Conservation (phyloP, 2,888 invertebrate species). For the Polylopha cassiicola region DNA sequence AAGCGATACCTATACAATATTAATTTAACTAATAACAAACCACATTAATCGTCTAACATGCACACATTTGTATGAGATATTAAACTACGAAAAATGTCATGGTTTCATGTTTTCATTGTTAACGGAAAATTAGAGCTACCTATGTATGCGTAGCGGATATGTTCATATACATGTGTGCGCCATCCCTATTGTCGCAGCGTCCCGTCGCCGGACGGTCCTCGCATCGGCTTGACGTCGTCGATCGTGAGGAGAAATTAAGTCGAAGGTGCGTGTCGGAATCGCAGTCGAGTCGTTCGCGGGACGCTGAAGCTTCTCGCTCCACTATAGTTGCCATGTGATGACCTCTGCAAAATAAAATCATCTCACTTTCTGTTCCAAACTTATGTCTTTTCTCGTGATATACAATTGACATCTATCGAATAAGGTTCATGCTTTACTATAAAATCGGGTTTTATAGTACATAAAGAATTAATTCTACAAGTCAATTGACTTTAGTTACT, state of each 20-base stretch:
- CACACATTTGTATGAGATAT: too few species aligned
- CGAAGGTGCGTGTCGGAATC: constrained; percentile 59
- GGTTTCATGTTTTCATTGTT: too few species aligned
- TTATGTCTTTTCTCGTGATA: constrained; percentile 11
- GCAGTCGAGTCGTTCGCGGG: constrained; percentile 56
- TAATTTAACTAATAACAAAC: too few species aligned
- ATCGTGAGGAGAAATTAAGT: constrained; percentile 50
- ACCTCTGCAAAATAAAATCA: constrained; percentile 36
- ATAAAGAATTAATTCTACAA: too few species aligned
- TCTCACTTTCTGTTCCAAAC: background rate
- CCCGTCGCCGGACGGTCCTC: constrained; percentile 20
- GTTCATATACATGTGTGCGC: constrained; percentile 70
- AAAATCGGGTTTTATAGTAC: too few species aligned
- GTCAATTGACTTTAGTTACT: too few species aligned
- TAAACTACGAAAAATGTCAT: too few species aligned
- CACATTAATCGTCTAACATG: too few species aligned
- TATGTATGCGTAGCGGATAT: constrained; percentile 67
- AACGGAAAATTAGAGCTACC: too few species aligned
- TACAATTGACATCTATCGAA: too few species aligned
- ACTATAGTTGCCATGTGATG: constrained; percentile 73
- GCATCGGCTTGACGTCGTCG: background rate
- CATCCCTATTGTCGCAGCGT: constrained; percentile 54
- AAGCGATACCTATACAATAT: too few species aligned
- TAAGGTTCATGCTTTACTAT: too few species aligned
- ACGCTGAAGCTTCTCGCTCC: constrained; percentile 60